A percentile compares a stretch with the other conserved stretches of the same genome.
These are phyloP conservation scores for Plodia interpunctella DNA, from an alignment of 1,140 invertebrate genomes.

Conservation along the genomic window DNA sequence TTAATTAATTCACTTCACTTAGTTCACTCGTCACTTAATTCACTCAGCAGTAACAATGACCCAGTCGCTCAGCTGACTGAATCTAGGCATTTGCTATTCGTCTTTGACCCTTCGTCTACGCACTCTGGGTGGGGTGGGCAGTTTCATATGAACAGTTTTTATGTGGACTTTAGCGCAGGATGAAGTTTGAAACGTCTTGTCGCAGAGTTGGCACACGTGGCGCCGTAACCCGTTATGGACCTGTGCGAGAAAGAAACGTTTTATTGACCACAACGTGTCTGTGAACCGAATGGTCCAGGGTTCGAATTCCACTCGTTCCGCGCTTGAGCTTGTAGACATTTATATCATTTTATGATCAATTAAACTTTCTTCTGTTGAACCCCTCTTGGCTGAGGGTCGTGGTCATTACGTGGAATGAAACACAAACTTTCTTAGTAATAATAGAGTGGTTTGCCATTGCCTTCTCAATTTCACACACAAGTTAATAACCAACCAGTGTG, in stretches of 20 bases:
- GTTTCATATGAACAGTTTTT: background rate
- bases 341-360: no score
- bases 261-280: no score
- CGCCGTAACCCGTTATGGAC: constrained; percentile 82
- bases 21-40: background rate
- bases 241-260: constrained; percentile 18
- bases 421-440: no score
- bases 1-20: background rate
- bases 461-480: no score
- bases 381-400: no score
- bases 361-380: no score
- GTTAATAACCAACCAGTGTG: no score
- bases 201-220: constrained; percentile 85
- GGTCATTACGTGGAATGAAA: no score
- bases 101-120: background rate
- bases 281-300: no score
- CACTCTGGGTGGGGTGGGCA: background rate
- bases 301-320: no score
- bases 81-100: background rate
- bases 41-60: background rate
- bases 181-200: constrained; percentile 80
- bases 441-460: no score
- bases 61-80: background rate
- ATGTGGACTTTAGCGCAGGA: constrained; percentile 5
- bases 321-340: no score